A percentile compares a stretch with the other conserved stretches of the same genome.
Evolutionary conservation across 2,888 invertebrate genomes (phyloP).

Genomic region (Tridacna crocea): DNA sequence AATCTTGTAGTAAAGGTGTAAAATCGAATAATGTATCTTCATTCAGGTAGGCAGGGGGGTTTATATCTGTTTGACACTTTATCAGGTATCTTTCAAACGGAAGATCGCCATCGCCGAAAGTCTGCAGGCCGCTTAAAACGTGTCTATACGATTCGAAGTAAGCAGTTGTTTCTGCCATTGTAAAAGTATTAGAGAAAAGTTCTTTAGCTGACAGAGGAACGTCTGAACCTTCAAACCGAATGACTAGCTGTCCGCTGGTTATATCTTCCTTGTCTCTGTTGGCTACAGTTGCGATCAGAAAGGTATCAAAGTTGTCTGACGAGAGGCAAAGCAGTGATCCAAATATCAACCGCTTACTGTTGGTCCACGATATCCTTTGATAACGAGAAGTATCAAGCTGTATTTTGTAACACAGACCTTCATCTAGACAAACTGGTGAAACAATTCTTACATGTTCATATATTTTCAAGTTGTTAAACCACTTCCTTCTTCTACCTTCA

Average conservation of each 20-base stretch:
- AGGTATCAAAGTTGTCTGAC: constrained; percentile 88
- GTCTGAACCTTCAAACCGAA: constrained; percentile 63
- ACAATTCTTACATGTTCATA: constrained; percentile 55
- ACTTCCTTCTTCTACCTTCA: constrained; percentile 27
- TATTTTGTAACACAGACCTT: constrained; percentile 47
- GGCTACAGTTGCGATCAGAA: constrained; percentile 88
- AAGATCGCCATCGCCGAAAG: constrained; percentile 64
- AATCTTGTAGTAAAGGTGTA: constrained; percentile 63
- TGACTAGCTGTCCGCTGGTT: constrained; percentile 69
- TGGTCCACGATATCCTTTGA: constrained; percentile 83
- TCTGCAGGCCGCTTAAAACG: constrained; percentile 89
- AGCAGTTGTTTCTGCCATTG: constrained; percentile 91
- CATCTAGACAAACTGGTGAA: constrained; percentile 37
- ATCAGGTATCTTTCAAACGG: constrained; percentile 73
- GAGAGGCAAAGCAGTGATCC: constrained; percentile 91
- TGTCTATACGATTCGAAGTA: constrained; percentile 93
- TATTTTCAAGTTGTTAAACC: constrained; percentile 52
- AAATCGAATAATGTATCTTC: constrained; percentile 33
- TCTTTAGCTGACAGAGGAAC: constrained; percentile 19
- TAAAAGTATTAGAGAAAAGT: constrained; percentile 51
- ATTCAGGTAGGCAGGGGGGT: constrained; percentile 69
- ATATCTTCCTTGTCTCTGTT: constrained; percentile 70
- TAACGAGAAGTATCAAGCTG: constrained; percentile 53
- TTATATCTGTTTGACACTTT: constrained; percentile 60
- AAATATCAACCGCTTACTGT: constrained; percentile 88